These are phyloP conservation scores for Sylvilagus floridanus DNA, from an alignment of 2,797 vertebrate species.

Conservation along the genomic window DNA sequence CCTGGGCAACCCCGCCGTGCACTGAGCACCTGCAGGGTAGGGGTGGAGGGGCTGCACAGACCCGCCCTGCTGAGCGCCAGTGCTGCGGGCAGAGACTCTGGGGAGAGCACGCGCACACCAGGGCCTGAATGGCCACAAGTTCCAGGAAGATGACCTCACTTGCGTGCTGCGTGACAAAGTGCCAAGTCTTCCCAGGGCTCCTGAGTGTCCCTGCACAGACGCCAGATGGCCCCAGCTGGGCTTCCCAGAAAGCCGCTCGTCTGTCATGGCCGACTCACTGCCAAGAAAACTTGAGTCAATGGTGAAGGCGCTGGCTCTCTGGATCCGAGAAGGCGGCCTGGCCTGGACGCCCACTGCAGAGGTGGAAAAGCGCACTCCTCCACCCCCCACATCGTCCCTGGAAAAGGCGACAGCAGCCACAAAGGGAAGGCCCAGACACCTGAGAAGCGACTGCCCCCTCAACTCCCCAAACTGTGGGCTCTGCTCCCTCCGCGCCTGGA, in stretches of 20 bases:
- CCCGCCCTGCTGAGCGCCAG: background rate
- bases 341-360: background rate
- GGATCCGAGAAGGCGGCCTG: background rate
- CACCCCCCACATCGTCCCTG: fast-evolving
- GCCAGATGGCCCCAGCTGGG: constrained; percentile 73
- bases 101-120: constrained; percentile 71
- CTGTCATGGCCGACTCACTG: constrained; percentile 76
- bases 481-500: background rate
- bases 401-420: background rate
- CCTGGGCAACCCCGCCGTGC: too few relatives aligned
- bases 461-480: background rate
- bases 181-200: constrained; percentile 81
- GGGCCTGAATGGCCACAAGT: constrained; percentile 79
- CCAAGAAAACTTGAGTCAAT: constrained; percentile 82
- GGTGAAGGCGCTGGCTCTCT: background rate
- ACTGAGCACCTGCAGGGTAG: too few relatives aligned
- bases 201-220: constrained; percentile 74
- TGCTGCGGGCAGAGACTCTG: background rate
- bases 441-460: background rate
- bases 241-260: constrained; percentile 87
- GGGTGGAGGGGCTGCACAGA: background rate
- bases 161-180: constrained; percentile 81
- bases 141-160: constrained; percentile 89
- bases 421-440: background rate
- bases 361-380: background rate